Conservation (phyloP, 2,113 vertebrate genomes). For the Phrynocephalus versicolor region DNA sequence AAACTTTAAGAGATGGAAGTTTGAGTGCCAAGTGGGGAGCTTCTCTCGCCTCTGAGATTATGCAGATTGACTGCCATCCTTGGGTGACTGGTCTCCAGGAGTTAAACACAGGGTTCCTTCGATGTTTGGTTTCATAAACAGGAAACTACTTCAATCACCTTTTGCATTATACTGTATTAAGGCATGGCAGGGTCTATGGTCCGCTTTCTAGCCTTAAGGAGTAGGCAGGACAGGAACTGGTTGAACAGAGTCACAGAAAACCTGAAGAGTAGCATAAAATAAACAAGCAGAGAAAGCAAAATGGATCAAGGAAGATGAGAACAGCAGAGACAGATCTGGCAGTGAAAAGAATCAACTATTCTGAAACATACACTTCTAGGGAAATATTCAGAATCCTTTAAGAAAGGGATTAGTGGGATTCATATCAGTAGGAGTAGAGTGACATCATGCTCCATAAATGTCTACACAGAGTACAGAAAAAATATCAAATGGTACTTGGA, state of each 20-base stretch:
- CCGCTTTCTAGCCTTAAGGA: too few relatives aligned
- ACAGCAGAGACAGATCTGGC: neutral
- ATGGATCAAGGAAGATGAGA: neutral
- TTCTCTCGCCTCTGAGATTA: too few relatives aligned
- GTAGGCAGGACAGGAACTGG: neutral
- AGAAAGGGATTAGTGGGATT: neutral
- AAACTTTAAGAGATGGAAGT: neutral
- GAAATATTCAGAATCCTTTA: neutral
- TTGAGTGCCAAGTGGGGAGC: too few relatives aligned
- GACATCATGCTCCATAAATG: neutral
- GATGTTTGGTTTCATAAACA: too few relatives aligned
- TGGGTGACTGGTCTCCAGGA: too few relatives aligned
- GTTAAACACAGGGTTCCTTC: too few relatives aligned
- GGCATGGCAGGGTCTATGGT: too few relatives aligned
- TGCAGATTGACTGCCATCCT: too few relatives aligned
- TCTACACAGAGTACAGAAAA: neutral
- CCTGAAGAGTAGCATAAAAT: too few relatives aligned
- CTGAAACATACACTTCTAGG: neutral
- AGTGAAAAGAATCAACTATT: neutral
- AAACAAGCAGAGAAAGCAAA: neutral
- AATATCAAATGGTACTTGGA: neutral
- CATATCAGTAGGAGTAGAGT: neutral
- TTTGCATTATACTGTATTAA: too few relatives aligned
- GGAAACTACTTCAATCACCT: too few relatives aligned
- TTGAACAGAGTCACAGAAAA: neutral